These are phyloP conservation scores for Camelus bactrianus DNA, from an alignment of 2,113 vertebrate species.

Conservation along the genomic window DNA sequence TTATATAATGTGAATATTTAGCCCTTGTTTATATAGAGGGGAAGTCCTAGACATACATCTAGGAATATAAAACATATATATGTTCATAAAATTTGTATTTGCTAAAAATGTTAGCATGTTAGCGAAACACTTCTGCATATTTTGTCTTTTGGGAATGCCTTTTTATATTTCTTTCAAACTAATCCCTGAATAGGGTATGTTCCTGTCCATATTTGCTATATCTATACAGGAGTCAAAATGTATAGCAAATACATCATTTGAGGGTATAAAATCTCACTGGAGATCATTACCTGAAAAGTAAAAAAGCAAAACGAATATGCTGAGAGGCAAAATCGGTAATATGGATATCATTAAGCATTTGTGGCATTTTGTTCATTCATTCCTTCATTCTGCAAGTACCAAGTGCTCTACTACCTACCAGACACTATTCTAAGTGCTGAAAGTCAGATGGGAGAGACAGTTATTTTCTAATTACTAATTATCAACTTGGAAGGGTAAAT, in stretches of 20 bases:
- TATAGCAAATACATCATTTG: not conserved
- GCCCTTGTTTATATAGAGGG: not conserved
- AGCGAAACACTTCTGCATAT: not conserved
- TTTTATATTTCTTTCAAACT: conserved; percentile 12
- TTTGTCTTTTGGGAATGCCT: not conserved
- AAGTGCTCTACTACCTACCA: not conserved
- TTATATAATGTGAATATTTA: not conserved
- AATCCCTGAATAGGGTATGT: not conserved
- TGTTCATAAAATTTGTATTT: not conserved
- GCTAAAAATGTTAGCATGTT: not conserved
- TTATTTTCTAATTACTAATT: not conserved
- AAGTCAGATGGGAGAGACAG: not conserved
- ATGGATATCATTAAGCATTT: not conserved
- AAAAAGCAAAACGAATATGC: not conserved
- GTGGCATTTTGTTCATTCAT: not conserved
- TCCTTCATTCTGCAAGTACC: not conserved
- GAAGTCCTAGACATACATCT: not conserved
- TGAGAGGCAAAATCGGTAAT: not conserved
- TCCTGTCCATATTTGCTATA: not conserved
- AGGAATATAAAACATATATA: not conserved
- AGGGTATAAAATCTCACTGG: not conserved
- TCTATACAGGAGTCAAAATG: not conserved
- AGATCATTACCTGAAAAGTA: not conserved
- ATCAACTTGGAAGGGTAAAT: not conserved
- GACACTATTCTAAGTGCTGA: not conserved